Evolutionary conservation across 1,140 invertebrate genomes (phyloP).

Genomic region (Drosophila willistoni): DNA sequence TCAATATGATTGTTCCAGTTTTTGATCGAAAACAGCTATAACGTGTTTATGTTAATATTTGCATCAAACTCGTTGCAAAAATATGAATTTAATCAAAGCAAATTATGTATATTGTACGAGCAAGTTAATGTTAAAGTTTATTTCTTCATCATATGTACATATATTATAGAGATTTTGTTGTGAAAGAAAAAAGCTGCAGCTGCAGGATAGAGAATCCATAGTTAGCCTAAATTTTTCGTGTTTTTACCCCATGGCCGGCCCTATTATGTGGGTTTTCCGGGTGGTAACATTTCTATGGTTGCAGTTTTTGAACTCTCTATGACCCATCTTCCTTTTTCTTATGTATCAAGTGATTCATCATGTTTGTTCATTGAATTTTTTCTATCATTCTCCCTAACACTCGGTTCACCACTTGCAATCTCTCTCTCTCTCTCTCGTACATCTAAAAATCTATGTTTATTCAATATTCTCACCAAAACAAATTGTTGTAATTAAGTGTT

Average conservation of each 20-base stretch:
- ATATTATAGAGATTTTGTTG: too few relatives aligned
- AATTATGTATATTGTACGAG: too few relatives aligned
- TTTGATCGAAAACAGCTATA: background rate
- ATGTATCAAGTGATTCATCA: background rate
- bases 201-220: too few relatives aligned
- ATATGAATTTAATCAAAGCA: background rate
- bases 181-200: too few relatives aligned
- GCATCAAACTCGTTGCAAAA: background rate
- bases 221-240: too few relatives aligned
- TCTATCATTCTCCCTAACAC: conserved; percentile 26
- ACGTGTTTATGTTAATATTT: background rate
- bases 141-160: too few relatives aligned
- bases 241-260: background rate
- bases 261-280: background rate
- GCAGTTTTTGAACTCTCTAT: background rate
- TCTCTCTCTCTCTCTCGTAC: background rate
- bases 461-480: conserved; percentile 21
- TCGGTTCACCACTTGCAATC: background rate
- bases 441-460: background rate
- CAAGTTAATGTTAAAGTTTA: too few relatives aligned
- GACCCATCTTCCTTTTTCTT: background rate
- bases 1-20: background rate
- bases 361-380: conserved; percentile 10
- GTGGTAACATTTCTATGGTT: conserved; percentile 38
- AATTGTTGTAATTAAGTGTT: conserved; percentile 12